Base-by-base conservation (phyloP, 1,140 invertebrate species). In the Brachionus rotundiformis region DNA sequence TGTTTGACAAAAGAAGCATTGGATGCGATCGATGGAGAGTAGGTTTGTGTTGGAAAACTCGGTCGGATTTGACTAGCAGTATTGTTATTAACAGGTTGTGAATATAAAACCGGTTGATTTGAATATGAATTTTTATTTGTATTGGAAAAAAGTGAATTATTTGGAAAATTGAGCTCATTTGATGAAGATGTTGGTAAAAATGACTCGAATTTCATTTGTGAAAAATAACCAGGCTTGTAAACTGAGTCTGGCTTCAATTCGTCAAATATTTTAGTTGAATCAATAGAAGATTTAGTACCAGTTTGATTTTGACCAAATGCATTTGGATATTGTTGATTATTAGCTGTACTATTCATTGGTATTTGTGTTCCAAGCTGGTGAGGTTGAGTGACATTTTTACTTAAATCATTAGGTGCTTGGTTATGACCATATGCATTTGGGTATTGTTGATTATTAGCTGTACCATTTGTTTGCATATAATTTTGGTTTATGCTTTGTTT, bases 151-250 rank as follows among this genome's bases (percentile, higher is more conserved):
- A 3, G 29, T 29, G 3, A 27, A 31, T n/a, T 13, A 29, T 7
- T 31, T 6, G 7, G 27, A 63, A 3, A 8, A 8, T 63, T 2
- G 6, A n/a, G 10, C 2, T 63, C 5, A 63, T 31, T 63, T 63
- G 25, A 0, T n/a, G 13, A 31, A 19, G 65, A 36, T 0, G 10
- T 5, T 73, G 68, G 0, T 44, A n/a, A 44, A 47, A 25, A 11
- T 65, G 68, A 19, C 25, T 39, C 16, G 1, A 73, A 31, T 73
- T 73, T 73, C 2, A 73, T 44, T 27, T 73, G 68, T 5, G 33
- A 44, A 25, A 73, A 73, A 44, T 73, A 73, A 10, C 68, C 68
- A 11, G 68, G 68, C 41, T 73, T 73, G 25, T 73, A 73, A 13
- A 73, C 68, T 7, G 68, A 73, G 25, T 73, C 36, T 27, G 68